Base-by-base conservation (phyloP, 2,113 vertebrate genomes). In the Pundamilia nyererei region DNA sequence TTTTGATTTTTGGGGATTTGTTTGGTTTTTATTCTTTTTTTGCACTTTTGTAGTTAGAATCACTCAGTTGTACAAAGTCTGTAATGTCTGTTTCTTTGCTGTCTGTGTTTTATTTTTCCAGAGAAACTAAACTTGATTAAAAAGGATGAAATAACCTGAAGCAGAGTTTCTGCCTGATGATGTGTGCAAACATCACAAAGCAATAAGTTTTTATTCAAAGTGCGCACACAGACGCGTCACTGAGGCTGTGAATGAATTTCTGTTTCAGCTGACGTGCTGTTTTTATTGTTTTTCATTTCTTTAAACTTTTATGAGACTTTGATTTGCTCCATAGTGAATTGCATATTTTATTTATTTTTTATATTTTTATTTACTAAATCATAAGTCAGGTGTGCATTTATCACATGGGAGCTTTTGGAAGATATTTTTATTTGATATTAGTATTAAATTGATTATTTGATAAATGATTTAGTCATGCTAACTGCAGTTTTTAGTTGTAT, bases 1-100 rank as follows among this genome's bases (percentile, higher is more conserved):
- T 45, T 72, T 70, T 7, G 6, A 80, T 21, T 79, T 87, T 81
- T 83, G 58, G 72, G 77, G 68, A 81, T 89, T 85, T 82, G 53
- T 87, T 80, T 54, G 58, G 49, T 60, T 79, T 87, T 79, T 6
- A 24, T 90, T 83, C 6, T 90, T 86, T 77, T 86, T 94, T 95
- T 93, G 93, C 95, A 96, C 96, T 94, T 94, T 91, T 92, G 91
- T 94, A 80, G 83, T 88, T 92, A 93, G 92, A 60, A 90, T 94
- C 87, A 93, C 89, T 9, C 24, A 31, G 72, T 49, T 85, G 88
- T 95, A 89, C 45, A 85, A 87, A 89, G 68, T 92, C 86, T 93
- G 93, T 94, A 86, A 70, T 5, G 91, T 94, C 80, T 92, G 89
- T 93, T 94, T 68, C 31, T 83, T 92, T 93, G 79, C 88, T 85